Evolutionary conservation across 2,113 vertebrate genomes (phyloP), one percentile per base, ranked within the genome.

Genomic region (Charadrius vociferus): DNA sequence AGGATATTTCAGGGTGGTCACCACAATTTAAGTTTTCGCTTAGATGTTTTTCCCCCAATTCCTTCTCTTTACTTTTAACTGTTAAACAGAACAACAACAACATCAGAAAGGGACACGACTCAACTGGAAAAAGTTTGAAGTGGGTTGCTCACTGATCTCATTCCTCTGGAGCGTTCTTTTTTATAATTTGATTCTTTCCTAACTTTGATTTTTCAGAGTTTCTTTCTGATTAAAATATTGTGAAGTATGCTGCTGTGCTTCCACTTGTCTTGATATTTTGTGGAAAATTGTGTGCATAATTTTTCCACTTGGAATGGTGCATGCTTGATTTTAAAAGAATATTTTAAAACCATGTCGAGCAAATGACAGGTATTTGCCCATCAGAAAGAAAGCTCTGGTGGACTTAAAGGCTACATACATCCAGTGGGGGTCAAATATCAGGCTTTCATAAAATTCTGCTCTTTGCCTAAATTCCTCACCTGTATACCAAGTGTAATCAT

Each of bases 221-320:
- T 43, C 32, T 82, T 86, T 47, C 7, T 86, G 72, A 20, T 68
- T 82, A 73, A 72, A 67, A 83, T 50, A 55, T 23, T 63, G 1
- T 3, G n/a, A 84, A 80, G 15, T 21, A 41, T 0, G 0, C 10
- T 56, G 43, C 5, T 43, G 8, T 39, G 9, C 39, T 70, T 88
- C 62, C 15, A 18, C 23, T 41, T 63, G 23, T 29, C 13, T 67
- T 66, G 22, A 21, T 56, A 41, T 92, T 75, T 74, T 65, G 34
- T 75, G 41, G 29, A 75, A 71, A 86, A 58, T 8, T 13, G 7
- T 58, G 26, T n/a, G 30, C 5, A 22, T 32, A 37, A 18, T 47
- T 65, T 70, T 81, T 74, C 21, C 22, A 14, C 39, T 65, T 36
- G 55, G 18, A 63, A 92, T 37, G 23, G 11, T 75, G 6, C 29